Evolutionary conservation across 1,140 invertebrate species (phyloP), one percentile per base, ranked within the genome.

Genomic region (Sminthurinus signatus): DNA sequence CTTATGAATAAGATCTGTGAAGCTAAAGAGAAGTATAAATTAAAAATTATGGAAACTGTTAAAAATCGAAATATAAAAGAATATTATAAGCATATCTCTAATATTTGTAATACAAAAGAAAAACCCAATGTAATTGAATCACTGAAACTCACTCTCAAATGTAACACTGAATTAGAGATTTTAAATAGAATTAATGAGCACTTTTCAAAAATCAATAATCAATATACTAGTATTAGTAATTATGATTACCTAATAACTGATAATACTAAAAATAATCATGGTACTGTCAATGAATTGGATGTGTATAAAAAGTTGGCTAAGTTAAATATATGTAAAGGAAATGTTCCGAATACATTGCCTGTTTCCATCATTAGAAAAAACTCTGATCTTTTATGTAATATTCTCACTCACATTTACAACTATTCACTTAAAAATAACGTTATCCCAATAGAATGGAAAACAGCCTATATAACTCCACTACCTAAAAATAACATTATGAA

Each of bases 131-230:
- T 21, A 10, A n/a, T 19, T 32, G 32, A 4, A 28, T 2, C 2
- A 8, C 4, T n/a, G 1, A 28, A 29, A 8, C 19, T 21, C 17
- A 55, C 2, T 8, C 3, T 2, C 14, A 43, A 31, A 55, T 31
- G 15, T 2, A 23, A 1, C 3, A 10, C 32, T 39, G 10, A 1
- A 2, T 23, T 43, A 3, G 2, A 43, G 4, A 12, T 32, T 2
- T 36, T 57, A 1, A 43, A 57, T 43, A 2, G 17, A 4, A 44
- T 58, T 1, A 58, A 58, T 21, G 19, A 58, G 0, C 42, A 58
- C 14, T 58, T 58, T 21, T 58, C 56, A 8, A 28, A 14, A 12
- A 58, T 58, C 2, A 58, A 58, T 17, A 21, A 39, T n/a, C 31
- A 44, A 28, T 51, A 65, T 14, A 4, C n/a, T 25, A 0, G 14